phyloP scores from a whole-genome alignment of 2,113 vertebrate genomes.

The Saiga tatarica region DNA sequence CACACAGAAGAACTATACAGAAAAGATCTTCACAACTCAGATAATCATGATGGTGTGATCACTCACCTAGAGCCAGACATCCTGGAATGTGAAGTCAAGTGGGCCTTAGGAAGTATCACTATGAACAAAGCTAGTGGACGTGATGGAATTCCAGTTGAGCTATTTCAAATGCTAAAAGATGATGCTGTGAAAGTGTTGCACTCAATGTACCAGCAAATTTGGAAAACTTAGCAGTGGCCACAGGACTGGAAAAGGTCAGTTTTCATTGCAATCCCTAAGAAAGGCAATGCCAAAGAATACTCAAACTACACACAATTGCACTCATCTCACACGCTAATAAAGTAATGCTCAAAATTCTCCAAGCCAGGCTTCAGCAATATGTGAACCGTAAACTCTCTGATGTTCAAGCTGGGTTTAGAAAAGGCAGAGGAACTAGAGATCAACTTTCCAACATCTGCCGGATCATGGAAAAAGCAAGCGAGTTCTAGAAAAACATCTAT shows the following conservation, averaged over 20 bases:
- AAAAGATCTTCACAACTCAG: neutral
- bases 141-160: neutral
- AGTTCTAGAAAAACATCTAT: neutral
- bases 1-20: neutral
- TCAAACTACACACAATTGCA: neutral
- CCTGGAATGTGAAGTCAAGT: neutral
- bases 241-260: neutral
- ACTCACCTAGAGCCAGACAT: neutral
- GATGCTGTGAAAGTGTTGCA: neutral
- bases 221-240: neutral
- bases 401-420: neutral
- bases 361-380: neutral
- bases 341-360: neutral
- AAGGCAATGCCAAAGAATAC: neutral
- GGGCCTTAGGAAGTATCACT: neutral
- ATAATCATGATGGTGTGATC: accelerated
- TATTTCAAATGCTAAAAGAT: neutral
- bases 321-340: neutral
- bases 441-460: neutral
- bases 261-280: neutral
- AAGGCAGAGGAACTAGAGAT: neutral
- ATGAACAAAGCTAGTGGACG: neutral
- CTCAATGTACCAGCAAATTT: neutral
- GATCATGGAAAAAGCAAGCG: neutral
- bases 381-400: accelerated